Conservation (phyloP, 2,113 vertebrate genomes). For the Aspidoscelis tigris region DNA sequence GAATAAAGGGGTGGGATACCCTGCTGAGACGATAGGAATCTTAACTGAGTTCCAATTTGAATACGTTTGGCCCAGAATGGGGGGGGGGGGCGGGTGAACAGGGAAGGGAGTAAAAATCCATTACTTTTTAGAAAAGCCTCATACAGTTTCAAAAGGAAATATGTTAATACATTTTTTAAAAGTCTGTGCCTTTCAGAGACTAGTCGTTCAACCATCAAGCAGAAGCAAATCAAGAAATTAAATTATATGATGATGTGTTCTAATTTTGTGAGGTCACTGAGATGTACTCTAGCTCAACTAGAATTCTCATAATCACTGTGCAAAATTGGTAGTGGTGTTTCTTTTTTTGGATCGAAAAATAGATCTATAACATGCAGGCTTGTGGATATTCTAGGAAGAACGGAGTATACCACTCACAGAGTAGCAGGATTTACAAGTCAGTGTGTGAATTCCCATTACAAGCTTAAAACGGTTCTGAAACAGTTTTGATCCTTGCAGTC, state of each 20-base stretch:
- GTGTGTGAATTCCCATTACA: neutral
- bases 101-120: slow-evolving; percentile 69
- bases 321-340: accelerated
- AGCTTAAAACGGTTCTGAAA: too few relatives aligned
- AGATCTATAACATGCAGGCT: neutral
- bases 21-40: slow-evolving; percentile 83
- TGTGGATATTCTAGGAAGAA: neutral
- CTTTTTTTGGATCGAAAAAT: slow-evolving; percentile 2
- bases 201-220: slow-evolving; percentile 62
- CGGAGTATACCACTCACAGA: accelerated
- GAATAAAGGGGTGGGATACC: slow-evolving; percentile 81
- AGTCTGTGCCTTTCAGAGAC: slow-evolving; percentile 61
- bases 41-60: slow-evolving; percentile 82
- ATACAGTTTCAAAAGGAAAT: slow-evolving; percentile 80
- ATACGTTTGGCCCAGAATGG: slow-evolving; percentile 80
- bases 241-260: slow-evolving; percentile 52
- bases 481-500: too few relatives aligned
- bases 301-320: slow-evolving; percentile 20
- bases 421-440: neutral
- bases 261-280: slow-evolving; percentile 45
- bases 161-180: slow-evolving; percentile 72
- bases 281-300: slow-evolving; percentile 32
- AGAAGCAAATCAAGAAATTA: slow-evolving; percentile 73
- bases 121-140: slow-evolving; percentile 82
- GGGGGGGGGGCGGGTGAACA: slow-evolving; percentile 34